These are phyloP conservation scores for Aurelia sp. DNA, from an alignment of 30 jellyfish, hydroid and myxozoan species.

Conservation along the genomic window DNA sequence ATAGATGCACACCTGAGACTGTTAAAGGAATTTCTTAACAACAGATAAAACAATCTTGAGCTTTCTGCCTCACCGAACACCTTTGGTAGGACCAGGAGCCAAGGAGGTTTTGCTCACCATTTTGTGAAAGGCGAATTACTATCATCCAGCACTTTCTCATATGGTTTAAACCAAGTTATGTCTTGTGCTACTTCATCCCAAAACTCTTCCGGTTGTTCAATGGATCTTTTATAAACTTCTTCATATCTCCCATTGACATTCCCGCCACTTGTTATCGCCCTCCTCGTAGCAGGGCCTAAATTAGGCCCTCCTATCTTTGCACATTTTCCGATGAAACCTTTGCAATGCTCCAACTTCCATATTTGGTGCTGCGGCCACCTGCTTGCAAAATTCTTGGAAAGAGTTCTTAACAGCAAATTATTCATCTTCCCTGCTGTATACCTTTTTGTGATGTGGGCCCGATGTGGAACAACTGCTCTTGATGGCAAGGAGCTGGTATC, in stretches of 20 bases:
- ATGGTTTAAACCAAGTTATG: constrained; percentile 76
- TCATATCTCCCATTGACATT: constrained; percentile 28
- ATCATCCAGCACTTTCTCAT: constrained; percentile 77
- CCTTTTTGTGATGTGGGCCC: no score
- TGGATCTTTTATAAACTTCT: constrained; percentile 52
- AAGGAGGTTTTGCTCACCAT: constrained; percentile 68
- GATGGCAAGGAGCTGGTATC: no score
- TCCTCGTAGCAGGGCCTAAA: background rate
- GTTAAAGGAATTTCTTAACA: no score
- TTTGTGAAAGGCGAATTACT: constrained; percentile 83
- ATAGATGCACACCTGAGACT: no score
- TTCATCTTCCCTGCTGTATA: background rate
- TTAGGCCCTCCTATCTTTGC: no score
- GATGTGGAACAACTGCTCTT: no score
- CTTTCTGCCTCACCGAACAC: no score
- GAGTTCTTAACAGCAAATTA: background rate
- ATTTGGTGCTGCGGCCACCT: constrained; percentile 19
- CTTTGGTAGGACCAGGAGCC: no score
- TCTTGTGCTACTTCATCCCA: constrained; percentile 87
- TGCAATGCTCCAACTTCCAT: constrained; percentile 32
- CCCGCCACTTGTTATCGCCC: background rate
- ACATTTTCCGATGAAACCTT: background rate
- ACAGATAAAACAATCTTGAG: no score
- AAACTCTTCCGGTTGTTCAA: constrained; percentile 82
- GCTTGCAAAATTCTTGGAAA: constrained; percentile 18